These are phyloP conservation scores for Hyles vespertilio DNA, from an alignment of 1,140 invertebrate genomes.

Conservation along the genomic window DNA sequence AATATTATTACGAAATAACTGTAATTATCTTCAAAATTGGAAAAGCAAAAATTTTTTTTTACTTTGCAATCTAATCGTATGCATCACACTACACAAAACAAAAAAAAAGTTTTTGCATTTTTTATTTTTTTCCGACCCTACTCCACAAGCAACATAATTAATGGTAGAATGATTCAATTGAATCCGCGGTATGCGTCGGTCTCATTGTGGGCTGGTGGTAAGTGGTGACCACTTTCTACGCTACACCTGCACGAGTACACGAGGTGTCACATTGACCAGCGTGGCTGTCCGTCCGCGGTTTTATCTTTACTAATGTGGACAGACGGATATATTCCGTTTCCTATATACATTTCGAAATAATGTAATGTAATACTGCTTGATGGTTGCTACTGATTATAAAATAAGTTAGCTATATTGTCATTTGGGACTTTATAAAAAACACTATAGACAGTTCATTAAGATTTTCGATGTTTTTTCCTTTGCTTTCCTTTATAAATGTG, in stretches of 20 bases:
- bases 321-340: background rate
- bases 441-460: too few species aligned
- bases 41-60: too few species aligned
- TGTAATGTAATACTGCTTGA: background rate
- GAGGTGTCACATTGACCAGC: conserved; percentile 56
- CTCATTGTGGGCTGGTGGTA: conserved; percentile 44
- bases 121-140: conserved; percentile 38
- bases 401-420: background rate
- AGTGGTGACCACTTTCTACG: conserved; percentile 56
- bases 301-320: conserved; percentile 10
- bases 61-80: too few species aligned
- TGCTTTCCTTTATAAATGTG: too few species aligned
- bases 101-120: too few species aligned
- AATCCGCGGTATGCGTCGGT: conserved; percentile 59
- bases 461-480: too few species aligned
- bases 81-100: too few species aligned
- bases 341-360: background rate
- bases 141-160: conserved; percentile 34
- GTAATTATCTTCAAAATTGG: too few species aligned
- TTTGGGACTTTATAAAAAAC: too few species aligned
- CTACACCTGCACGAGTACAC: conserved; percentile 30
- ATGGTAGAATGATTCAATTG: conserved; percentile 64
- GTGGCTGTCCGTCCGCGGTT: conserved; percentile 26
- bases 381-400: background rate
- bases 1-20: too few species aligned